phyloP scores from a whole-genome alignment of 2,888 invertebrate species.

The Hartigia nigra region DNA sequence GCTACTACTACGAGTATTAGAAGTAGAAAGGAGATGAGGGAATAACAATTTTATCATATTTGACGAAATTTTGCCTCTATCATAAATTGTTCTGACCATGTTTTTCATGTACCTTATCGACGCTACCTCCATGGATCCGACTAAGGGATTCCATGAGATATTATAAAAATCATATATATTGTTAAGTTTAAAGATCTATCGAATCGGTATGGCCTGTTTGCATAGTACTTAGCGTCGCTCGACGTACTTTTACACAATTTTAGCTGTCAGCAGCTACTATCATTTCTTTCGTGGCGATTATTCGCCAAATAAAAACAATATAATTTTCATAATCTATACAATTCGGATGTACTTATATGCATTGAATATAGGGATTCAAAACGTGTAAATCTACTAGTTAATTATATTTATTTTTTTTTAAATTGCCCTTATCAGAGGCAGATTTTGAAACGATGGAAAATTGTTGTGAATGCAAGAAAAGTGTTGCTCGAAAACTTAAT shows the following conservation, averaged over 20 bases:
- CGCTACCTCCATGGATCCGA: conserved; percentile 35
- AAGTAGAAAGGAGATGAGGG: background rate
- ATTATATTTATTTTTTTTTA: background rate
- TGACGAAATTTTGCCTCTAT: background rate
- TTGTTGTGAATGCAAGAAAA: background rate
- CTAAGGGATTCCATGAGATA: background rate
- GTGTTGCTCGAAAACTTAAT: background rate
- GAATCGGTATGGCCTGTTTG: background rate
- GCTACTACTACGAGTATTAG: background rate
- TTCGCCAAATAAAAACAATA: background rate
- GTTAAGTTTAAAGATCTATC: conserved; percentile 4
- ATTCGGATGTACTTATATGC: background rate
- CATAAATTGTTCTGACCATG: conserved; percentile 20
- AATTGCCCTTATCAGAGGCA: background rate
- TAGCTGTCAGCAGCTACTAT: background rate
- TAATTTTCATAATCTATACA: background rate
- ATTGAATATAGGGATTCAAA: background rate
- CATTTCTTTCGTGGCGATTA: background rate
- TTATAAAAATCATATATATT: conserved; percentile 1
- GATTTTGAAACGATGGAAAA: background rate
- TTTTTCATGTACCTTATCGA: conserved; percentile 44
- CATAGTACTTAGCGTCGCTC: background rate
- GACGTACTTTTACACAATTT: background rate
- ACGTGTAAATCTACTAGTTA: background rate
- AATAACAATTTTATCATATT: background rate